Percentiles rank a stretch among this genome's conserved stretches.
Evolutionary conservation across 2,113 vertebrate species (phyloP).

Genomic region (Perognathus longimembris): DNA sequence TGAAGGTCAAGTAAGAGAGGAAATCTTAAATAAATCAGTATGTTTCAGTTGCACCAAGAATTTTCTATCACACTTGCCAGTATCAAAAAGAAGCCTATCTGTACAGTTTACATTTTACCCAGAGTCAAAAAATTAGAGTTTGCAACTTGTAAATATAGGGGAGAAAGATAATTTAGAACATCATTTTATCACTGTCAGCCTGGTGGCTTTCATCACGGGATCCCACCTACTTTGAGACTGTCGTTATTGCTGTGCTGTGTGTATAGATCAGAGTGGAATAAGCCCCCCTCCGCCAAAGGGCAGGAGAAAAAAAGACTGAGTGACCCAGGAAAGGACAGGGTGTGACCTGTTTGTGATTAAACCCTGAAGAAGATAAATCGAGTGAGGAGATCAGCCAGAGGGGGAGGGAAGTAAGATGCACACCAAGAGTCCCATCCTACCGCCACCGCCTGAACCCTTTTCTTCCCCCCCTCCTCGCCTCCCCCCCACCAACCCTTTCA

Average conservation of each 20-base stretch:
- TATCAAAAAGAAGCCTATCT: constrained; percentile 81
- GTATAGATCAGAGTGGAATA: constrained; percentile 61
- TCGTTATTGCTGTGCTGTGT: constrained; percentile 69
- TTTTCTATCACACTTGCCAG: constrained; percentile 80
- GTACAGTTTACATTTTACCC: constrained; percentile 78
- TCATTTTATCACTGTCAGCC: constrained; percentile 77
- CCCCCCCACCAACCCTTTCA: neutral
- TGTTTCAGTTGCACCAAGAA: constrained; percentile 71
- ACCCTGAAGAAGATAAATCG: constrained; percentile 53
- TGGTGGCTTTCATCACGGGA: constrained; percentile 72
- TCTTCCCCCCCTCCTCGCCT: neutral
- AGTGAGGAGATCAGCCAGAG: neutral
- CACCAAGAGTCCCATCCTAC: neutral
- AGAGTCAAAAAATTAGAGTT: constrained; percentile 77
- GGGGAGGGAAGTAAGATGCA: constrained; percentile 36
- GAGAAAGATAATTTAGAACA: constrained; percentile 73
- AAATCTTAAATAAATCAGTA: constrained; percentile 82
- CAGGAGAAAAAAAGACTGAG: constrained; percentile 38
- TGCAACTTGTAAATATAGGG: constrained; percentile 81
- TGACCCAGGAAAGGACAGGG: constrained; percentile 13
- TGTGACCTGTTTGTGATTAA: constrained; percentile 62
- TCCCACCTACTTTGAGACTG: constrained; percentile 51
- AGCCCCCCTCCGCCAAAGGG: constrained; percentile 51
- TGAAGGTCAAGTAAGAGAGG: constrained; percentile 82
- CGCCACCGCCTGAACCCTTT: constrained; percentile 48